Conservation (phyloP, 2,888 invertebrate genomes). For the Lasioglossum figueresi region DNA sequence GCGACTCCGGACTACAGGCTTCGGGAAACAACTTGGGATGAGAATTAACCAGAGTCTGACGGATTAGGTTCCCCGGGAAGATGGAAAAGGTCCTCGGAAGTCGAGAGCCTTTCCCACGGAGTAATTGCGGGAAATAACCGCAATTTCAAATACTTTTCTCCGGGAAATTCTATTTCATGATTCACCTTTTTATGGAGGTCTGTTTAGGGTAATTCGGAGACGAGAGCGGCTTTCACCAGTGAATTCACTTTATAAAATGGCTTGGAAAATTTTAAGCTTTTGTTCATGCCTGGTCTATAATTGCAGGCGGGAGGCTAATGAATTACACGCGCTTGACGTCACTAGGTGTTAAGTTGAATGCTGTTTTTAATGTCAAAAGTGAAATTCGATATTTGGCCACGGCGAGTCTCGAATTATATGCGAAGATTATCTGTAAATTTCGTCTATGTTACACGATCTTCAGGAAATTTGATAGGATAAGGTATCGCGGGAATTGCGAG, state of each 20-base stretch:
- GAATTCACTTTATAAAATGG: background rate
- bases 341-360: background rate
- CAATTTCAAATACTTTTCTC: background rate
- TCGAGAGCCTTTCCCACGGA: background rate
- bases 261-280: background rate
- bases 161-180: background rate
- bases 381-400: background rate
- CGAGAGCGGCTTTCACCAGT: background rate
- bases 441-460: constrained; percentile 7
- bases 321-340: background rate
- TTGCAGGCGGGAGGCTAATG: background rate
- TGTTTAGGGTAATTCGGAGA: background rate
- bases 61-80: background rate
- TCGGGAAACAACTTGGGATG: background rate
- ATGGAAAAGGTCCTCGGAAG: background rate
- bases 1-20: background rate
- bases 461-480: background rate
- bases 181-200: background rate
- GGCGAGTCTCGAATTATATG: constrained; percentile 2
- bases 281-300: background rate
- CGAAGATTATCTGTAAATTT: constrained; percentile 4
- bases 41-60: background rate
- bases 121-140: background rate
- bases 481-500: constrained; percentile 3
- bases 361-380: background rate